Evolutionary conservation across 1,140 invertebrate genomes (phyloP), one percentile per base, ranked within the genome.

Genomic region (Drosophila nannoptera): DNA sequence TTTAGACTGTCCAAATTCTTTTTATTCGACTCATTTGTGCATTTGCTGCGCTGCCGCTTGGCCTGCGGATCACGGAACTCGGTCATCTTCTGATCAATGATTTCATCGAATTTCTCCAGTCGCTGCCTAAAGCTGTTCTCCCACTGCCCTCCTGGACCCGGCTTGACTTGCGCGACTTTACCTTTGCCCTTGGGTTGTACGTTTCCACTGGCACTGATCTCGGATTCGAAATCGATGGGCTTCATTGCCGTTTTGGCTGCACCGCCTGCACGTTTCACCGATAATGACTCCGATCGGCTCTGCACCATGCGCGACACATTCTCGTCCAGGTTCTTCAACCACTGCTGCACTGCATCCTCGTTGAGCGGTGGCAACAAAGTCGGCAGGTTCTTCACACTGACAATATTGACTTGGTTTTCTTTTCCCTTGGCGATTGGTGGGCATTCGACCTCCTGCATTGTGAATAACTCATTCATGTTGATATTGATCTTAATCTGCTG

Each of bases 51-150:
- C 29, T 59, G 4, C 0, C 46, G 53, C 7, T 73, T 78, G 2
- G n/a, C 69, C 4, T 55, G 53, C 2, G 75, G 69, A 54, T 77
- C 69, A 12, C 65, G 59, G 29, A 53, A 75, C 14, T 78, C 65
- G 2, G 52, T 50, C 56, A 66, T 46, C 4, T 46, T 66, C 4
- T 69, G 48, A 16, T 66, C 46, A 3, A 76, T 38, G 16, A 59
- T 35, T 11, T 69, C 48, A 5, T 77, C 54, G 7, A 73, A 63
- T 16, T 53, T 45, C 7, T 62, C 43, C n/a, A 76, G 43, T n/a
- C 56, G 42, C 2, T 22, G 36, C 12, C 42, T 43, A 16, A 29
- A 75, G 48, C 11, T 60, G 16, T 29, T 63, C 35, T 73, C 60
- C 65, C 65, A 78, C 2, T 22, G 36, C 0, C 32, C 32, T 0